Evolutionary conservation across 1,140 invertebrate genomes (phyloP).

Genomic region (Drosophila willistoni): DNA sequence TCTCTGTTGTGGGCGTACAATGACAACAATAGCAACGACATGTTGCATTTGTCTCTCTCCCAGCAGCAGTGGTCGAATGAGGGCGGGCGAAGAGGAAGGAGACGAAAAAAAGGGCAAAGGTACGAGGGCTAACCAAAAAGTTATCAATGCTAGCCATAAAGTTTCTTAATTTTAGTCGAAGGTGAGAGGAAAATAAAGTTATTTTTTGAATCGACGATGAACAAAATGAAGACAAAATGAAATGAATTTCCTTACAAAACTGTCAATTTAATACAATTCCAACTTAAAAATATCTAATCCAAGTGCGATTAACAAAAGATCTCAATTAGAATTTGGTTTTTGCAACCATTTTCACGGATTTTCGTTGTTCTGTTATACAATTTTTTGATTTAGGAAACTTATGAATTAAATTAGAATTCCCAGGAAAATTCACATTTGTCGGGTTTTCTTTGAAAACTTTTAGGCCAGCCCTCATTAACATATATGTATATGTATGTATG

Average conservation of each 20-base stretch:
- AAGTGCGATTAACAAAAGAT: no score
- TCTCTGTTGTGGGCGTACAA: conserved; percentile 12
- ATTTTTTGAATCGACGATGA: no score
- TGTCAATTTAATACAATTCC: no score
- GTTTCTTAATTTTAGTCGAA: no score
- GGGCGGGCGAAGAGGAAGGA: not conserved
- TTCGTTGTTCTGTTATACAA: no score
- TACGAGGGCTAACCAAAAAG: not conserved
- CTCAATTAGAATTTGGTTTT: not conserved
- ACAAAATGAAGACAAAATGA: no score
- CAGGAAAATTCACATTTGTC: not conserved
- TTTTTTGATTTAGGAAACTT: not conserved
- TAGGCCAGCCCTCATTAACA: not conserved
- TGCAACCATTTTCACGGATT: not conserved
- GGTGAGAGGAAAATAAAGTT: no score
- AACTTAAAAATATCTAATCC: no score
- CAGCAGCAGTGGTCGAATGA: no score
- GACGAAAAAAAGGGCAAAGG: not conserved
- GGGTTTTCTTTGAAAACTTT: conserved; percentile 3
- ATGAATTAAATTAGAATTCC: not conserved
- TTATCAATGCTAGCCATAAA: not conserved
- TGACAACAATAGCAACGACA: conserved; percentile 31
- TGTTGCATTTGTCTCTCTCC: conserved; percentile 43
- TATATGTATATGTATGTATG: no score
- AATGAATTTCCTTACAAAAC: no score